Conservation (phyloP, 2,113 vertebrate genomes). For the Theristicus caerulescens region DNA sequence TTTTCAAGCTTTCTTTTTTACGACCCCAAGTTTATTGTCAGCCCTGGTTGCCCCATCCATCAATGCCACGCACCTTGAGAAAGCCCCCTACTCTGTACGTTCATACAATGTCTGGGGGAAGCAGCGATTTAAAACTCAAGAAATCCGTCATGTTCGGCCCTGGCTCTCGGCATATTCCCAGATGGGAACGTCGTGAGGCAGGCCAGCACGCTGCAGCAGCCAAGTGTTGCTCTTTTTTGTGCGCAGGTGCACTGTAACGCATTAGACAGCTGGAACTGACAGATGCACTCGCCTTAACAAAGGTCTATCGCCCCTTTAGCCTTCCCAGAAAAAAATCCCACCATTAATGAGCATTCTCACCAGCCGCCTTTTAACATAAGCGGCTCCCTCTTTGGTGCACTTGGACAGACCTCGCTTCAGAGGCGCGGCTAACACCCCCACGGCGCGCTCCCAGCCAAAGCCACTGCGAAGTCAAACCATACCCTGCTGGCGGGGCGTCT, state of each 20-base stretch:
- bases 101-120: background rate
- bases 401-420: background rate
- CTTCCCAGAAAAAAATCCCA: background rate
- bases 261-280: background rate
- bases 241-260: background rate
- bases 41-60: background rate
- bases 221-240: background rate
- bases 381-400: background rate
- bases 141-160: background rate
- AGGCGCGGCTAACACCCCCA: accelerated
- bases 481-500: accelerated
- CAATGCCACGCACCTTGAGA: background rate
- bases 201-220: background rate
- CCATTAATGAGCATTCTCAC: background rate
- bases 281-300: background rate
- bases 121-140: background rate
- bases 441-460: background rate
- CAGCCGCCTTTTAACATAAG: accelerated
- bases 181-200: background rate
- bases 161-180: background rate
- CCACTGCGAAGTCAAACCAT: background rate
- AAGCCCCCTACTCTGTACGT: background rate
- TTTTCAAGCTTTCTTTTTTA: background rate
- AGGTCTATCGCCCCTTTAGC: background rate
- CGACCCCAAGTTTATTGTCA: background rate